Base-by-base conservation (phyloP, 2,888 invertebrate species). In the Thymelicus sylvestris region DNA sequence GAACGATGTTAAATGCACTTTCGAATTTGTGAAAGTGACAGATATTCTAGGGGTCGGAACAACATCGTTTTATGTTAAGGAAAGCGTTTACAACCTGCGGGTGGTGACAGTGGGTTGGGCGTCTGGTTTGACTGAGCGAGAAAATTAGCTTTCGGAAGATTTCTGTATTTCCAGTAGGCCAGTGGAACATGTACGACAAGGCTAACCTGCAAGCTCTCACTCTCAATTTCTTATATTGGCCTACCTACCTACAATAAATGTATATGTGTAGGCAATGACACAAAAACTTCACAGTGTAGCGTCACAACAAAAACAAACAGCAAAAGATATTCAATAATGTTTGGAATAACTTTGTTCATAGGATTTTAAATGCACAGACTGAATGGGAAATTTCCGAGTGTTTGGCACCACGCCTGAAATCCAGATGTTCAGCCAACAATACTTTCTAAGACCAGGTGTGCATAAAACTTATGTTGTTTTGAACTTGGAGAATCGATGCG, bases 361-460 rank as follows among this genome's bases (percentile, higher is more conserved):
- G 39, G n/a, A 50, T 39, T 50, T 63, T 38, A 38, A 31, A 63
- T 31, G 48, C 15, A 7, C 39, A n/a, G 19, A 38, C 50, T 7
- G 50, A 64, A 64, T 64, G 31, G 10, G 38, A 39, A 47, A 50
- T 10, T 48, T n/a, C 24, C 31, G 24, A 48, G 38, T 48, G n/a
- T 47, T 67, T 61, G 67, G 67, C 67, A 61, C 24, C 13, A 41
- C 50, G 67, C 67, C 61, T 48, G 63, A n/a, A n/a, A 64, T 38
- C 39, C 67, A 67, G 60, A 67, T 67, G 67, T 50, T 65, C 12
- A 31, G 55, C 55, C 41, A 24, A 59, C 59, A 39, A 48, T 59
- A 61, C 15, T 52, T 61, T 50, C 50, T 52, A 24, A 15, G 50
- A 41, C 13, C 47, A 67, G 60, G 60, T 60, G 67, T 15, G 31